phyloP scores from a whole-genome alignment of 2,113 vertebrate species.

The Odocoileus virginianus region DNA sequence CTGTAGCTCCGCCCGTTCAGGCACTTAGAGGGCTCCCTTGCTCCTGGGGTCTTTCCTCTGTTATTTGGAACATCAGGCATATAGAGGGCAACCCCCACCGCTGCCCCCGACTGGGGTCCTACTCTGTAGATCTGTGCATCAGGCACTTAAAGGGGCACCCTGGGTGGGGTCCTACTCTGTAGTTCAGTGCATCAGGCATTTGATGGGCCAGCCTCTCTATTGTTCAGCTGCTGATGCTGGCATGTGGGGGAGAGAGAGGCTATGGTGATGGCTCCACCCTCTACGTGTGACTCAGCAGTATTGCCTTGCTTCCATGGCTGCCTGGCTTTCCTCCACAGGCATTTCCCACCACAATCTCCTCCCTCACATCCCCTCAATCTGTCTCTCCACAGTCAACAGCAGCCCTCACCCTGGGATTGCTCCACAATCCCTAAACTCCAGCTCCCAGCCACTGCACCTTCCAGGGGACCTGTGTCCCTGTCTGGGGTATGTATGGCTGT shows the following conservation, averaged over 20 bases:
- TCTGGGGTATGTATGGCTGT: background rate
- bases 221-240: background rate
- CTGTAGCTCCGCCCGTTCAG: background rate
- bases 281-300: background rate
- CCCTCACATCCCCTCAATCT: background rate
- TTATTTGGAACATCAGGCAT: background rate
- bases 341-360: background rate
- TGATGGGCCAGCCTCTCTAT: background rate
- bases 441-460: background rate
- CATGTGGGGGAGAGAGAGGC: background rate
- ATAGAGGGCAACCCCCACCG: background rate
- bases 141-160: background rate
- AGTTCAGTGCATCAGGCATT: background rate
- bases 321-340: background rate
- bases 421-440: background rate
- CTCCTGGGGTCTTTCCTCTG: background rate
- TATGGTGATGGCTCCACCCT: background rate
- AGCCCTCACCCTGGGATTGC: background rate
- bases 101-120: rapidly evolving
- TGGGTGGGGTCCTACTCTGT: background rate
- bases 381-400: background rate
- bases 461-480: background rate
- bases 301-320: background rate
- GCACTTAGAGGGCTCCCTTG: background rate
- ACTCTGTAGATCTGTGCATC: background rate